phyloP scores from a whole-genome alignment of 1,140 invertebrate genomes.

The Hyphantria cunea region DNA sequence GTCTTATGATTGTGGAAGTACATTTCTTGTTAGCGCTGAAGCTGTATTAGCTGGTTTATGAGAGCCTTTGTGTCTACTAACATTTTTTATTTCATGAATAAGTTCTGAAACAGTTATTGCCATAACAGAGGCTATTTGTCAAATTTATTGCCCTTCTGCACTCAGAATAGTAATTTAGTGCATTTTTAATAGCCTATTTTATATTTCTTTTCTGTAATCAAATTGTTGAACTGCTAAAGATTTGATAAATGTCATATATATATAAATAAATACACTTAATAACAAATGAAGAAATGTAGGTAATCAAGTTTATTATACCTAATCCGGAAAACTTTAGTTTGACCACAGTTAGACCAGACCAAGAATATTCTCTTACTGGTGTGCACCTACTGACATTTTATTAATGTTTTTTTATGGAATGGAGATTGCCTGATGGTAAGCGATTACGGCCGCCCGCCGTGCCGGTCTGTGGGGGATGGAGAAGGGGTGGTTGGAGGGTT shows the following conservation, averaged over 20 bases:
- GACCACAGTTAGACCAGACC: no score
- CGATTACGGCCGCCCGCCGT: no score
- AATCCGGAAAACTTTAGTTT: background rate
- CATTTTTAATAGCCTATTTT: constrained; percentile 30
- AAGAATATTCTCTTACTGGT: no score
- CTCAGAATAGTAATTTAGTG: constrained; percentile 22
- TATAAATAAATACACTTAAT: background rate
- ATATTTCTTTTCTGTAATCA: constrained; percentile 17
- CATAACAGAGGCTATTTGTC: constrained; percentile 36
- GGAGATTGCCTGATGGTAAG: no score
- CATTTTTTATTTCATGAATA: constrained; percentile 31
- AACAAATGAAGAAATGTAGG: no score
- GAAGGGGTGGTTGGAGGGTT: no score
- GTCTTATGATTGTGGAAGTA: no score
- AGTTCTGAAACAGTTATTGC: constrained; percentile 37
- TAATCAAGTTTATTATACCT: background rate
- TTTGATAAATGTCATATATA: background rate
- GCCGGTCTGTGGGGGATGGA: no score
- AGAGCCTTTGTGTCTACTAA: constrained; percentile 3
- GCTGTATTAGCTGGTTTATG: no score
- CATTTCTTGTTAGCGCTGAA: no score
- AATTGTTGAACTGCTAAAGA: constrained; percentile 10
- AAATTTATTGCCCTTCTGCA: constrained; percentile 32
- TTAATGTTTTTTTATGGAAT: no score
- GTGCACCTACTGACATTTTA: no score